Evolutionary conservation across 2,888 invertebrate genomes (phyloP).

Genomic region (Therioaphis trifolii): DNA sequence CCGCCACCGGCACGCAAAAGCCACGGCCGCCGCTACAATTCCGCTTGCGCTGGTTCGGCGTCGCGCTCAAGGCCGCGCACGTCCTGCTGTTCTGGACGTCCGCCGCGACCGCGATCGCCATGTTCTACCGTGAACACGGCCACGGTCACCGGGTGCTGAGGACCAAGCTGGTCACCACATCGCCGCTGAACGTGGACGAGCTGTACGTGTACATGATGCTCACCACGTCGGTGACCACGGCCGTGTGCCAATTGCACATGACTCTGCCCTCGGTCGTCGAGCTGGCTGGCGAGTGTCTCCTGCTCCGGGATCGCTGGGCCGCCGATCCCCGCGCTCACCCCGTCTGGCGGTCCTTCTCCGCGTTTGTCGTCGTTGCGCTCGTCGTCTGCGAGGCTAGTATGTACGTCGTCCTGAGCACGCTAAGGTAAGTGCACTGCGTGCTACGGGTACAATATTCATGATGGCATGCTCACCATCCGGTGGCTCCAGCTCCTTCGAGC

Average conservation of each 20-base stretch:
- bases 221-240: neutral
- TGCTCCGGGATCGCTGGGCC: neutral
- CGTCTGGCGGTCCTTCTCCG: neutral
- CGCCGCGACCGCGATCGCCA: neutral
- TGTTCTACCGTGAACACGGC: neutral
- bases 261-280: neutral
- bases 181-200: neutral
- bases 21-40: neutral
- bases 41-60: constrained; percentile 26
- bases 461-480: too few relatives aligned
- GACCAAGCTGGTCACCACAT: neutral
- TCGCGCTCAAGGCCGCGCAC: neutral
- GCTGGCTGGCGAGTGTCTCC: constrained; percentile 25
- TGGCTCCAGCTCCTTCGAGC: too few relatives aligned
- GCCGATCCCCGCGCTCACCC: neutral
- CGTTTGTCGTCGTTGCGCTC: neutral
- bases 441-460: too few relatives aligned
- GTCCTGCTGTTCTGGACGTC: constrained; percentile 16
- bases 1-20: neutral
- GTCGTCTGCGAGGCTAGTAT: neutral
- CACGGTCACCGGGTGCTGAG: neutral
- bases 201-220: constrained; percentile 33
- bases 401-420: neutral
- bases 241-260: constrained; percentile 15
- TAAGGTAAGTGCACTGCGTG: neutral